phyloP scores from a whole-genome alignment of 2,797 vertebrate genomes.

The Crocidura indochinensis region DNA sequence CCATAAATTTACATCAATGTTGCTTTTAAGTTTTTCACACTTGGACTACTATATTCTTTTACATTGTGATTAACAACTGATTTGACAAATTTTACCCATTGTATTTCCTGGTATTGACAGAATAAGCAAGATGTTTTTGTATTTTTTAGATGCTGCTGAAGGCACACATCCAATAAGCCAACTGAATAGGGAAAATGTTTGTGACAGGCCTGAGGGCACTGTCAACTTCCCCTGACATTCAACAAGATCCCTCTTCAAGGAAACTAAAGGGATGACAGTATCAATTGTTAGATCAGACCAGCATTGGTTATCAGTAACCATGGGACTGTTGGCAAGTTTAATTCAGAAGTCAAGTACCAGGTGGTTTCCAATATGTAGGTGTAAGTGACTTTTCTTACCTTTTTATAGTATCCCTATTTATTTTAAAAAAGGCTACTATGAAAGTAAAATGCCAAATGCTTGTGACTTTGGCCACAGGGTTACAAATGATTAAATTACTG shows the following conservation, averaged over 20 bases:
- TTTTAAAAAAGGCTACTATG: constrained; percentile 3
- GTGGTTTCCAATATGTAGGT: background rate
- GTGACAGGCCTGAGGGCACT: constrained; percentile 63
- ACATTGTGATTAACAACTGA: constrained; percentile 40
- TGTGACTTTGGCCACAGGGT: background rate
- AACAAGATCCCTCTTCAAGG: constrained; percentile 50
- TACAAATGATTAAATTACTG: constrained; percentile 45
- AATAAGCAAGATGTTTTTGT: constrained; percentile 53
- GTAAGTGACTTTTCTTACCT: background rate
- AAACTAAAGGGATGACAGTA: constrained; percentile 66
- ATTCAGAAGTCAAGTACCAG: constrained; percentile 13
- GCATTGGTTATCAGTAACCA: constrained; percentile 52
- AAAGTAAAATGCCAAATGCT: constrained; percentile 1
- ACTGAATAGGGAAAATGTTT: constrained; percentile 68
- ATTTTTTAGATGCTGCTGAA: constrained; percentile 68
- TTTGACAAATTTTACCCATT: constrained; percentile 44
- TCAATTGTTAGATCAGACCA: constrained; percentile 63
- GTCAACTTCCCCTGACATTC: constrained; percentile 55
- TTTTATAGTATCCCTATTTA: constrained; percentile 32
- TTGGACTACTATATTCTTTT: constrained; percentile 57
- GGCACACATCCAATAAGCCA: constrained; percentile 43
- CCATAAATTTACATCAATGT: constrained; percentile 63
- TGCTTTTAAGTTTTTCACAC: constrained; percentile 52
- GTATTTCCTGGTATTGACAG: constrained; percentile 49
- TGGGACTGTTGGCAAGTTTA: constrained; percentile 3